Evolutionary conservation across 2,888 invertebrate genomes (phyloP), one percentile per base, ranked within the genome.

Genomic region (Drosophila rellima): DNA sequence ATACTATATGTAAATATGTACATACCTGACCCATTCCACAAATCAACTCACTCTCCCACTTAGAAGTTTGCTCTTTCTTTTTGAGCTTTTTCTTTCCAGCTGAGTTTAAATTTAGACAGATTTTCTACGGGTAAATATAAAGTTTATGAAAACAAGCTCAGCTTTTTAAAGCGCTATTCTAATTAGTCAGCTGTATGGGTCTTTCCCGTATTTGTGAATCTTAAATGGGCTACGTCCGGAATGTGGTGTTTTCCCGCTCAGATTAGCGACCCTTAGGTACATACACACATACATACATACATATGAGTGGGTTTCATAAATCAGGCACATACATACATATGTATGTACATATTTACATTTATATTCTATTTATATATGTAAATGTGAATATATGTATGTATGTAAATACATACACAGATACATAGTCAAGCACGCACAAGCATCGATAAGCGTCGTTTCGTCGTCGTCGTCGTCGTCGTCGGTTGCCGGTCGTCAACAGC

Each of bases 111-210:
- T 50, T 51, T 47, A 60, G 39, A 54, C 33, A n/a, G 26, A 26
- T 1, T 26, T 26, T 5, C 6, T 5, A 26, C 7, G 7, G 1
- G 7, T 7, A 26, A 26, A 26, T 26, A 23, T 18, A 2, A 20
- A 23, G 3, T 3, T 2, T 33, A 35, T n/a, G n/a, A n/a, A n/a
- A n/a, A n/a, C 4, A 35, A 35, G 26, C 29, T 39, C n/a, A n/a
- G 39, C 33, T 56, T 63, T 79, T 68, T 48, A 40, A 56, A 60
- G 56, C 50, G 48, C 51, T 64, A 55, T 59, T 55, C 65, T 68
- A 80, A 86, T 83, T 86, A 80, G 77, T 83, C 87, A 86, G 67
- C 78, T 69, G 55, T 65, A 33, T 35, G 62, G 76, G 80, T 39
- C 39, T 80, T 82, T 68, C 52, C 66, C 70, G 56, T 65, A 50